Evolutionary conservation across 2,797 vertebrate species (phyloP).

Genomic region (Monodelphis domestica): DNA sequence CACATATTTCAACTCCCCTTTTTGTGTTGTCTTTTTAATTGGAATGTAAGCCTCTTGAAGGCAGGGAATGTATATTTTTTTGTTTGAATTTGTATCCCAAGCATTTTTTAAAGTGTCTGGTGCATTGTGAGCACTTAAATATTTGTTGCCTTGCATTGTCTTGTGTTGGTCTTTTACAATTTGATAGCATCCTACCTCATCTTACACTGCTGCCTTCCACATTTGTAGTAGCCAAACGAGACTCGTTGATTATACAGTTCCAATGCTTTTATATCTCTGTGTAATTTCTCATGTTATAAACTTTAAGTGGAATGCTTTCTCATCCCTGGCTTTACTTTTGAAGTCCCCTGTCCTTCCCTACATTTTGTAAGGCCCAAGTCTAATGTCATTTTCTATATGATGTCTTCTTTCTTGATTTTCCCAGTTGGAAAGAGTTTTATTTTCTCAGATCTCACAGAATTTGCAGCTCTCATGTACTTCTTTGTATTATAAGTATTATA

Average conservation of each 20-base stretch:
- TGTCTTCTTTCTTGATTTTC: neutral
- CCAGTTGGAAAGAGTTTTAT: neutral
- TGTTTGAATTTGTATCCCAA: neutral
- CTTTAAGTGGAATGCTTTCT: neutral
- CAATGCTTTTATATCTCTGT: neutral
- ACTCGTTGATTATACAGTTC: neutral
- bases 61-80: neutral
- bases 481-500: neutral
- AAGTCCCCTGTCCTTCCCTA: neutral
- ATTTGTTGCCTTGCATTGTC: neutral
- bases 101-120: neutral
- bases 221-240: neutral
- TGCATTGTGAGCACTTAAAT: neutral
- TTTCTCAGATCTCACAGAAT: neutral
- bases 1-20: neutral
- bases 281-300: neutral
- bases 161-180: neutral
- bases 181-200: neutral
- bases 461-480: neutral
- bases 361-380: neutral
- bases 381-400: neutral
- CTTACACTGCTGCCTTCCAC: neutral
- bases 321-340: neutral
- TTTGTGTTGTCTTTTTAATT: neutral
- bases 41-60: neutral